phyloP scores from a whole-genome alignment of 2,113 vertebrate species.

The Camarhynchus parvulus region DNA sequence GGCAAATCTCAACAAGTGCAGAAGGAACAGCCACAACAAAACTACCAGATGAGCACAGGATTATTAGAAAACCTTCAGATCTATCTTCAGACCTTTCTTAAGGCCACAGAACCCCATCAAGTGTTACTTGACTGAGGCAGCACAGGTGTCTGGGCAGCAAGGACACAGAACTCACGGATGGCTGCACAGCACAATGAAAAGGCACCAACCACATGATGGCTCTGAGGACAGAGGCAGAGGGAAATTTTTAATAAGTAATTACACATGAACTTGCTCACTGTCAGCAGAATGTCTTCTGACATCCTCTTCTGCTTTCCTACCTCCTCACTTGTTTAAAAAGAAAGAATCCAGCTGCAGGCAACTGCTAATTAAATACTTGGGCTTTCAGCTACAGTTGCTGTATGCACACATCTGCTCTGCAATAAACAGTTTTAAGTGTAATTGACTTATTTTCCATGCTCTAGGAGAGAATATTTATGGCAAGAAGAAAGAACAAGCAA shows the following conservation, averaged over 20 bases:
- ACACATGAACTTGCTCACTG: constrained; percentile 1
- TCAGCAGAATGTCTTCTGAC: constrained; percentile 4
- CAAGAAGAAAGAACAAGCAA: constrained; percentile 1
- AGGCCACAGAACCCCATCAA: not conserved
- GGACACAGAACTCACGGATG: accelerated
- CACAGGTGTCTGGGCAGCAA: not conserved
- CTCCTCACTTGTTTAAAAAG: constrained; percentile 8
- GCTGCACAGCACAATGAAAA: not conserved
- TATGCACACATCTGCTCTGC: constrained; percentile 24
- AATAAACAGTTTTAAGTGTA: constrained; percentile 36
- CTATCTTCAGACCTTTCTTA: not conserved
- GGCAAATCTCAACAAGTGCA: not conserved
- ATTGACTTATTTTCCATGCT: constrained; percentile 17
- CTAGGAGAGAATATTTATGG: constrained; percentile 27
- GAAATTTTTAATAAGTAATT: not conserved
- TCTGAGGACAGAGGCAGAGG: not conserved
- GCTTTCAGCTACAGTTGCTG: constrained; percentile 26
- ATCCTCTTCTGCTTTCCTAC: constrained; percentile 3
- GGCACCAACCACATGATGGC: not conserved
- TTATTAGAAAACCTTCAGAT: not conserved
- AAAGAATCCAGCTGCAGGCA: constrained; percentile 62
- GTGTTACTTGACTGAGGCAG: not conserved
- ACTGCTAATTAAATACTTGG: constrained; percentile 46
- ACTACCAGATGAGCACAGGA: not conserved
- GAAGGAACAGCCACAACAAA: not conserved